A percentile compares a stretch with the other conserved stretches of the same genome.
Evolutionary conservation across 1,140 invertebrate genomes (phyloP).

Genomic region (Zelostemma sp.): DNA sequence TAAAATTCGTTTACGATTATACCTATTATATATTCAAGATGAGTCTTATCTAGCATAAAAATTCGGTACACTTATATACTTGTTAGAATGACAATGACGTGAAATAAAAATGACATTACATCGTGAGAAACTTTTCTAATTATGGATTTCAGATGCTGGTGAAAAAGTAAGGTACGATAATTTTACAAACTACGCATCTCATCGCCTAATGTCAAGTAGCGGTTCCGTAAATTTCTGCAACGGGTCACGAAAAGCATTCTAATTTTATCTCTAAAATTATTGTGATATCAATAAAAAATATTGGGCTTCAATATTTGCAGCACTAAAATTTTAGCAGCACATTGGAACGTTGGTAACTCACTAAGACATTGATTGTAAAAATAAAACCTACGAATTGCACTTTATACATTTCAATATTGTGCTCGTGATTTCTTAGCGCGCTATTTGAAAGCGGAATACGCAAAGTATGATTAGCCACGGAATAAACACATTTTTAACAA

Average conservation of each 20-base stretch:
- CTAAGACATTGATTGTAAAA: no score
- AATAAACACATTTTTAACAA: no score
- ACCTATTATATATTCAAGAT: slow-evolving; percentile 2
- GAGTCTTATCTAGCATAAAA: slow-evolving; percentile 33
- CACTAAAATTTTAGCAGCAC: not conserved
- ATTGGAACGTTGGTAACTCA: not conserved
- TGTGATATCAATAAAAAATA: not conserved
- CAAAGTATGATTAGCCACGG: no score
- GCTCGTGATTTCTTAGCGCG: no score
- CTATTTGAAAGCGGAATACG: no score
- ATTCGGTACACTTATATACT: slow-evolving; percentile 27
- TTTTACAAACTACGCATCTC: not conserved
- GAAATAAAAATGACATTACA: slow-evolving; percentile 18
- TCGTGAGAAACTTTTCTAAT: not conserved
- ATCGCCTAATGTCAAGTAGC: not conserved
- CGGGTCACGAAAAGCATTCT: not conserved
- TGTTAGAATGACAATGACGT: slow-evolving; percentile 27
- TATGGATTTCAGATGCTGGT: slow-evolving; percentile 14
- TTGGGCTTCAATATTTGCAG: not conserved
- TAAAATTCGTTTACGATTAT: slow-evolving; percentile 26
- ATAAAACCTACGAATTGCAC: no score
- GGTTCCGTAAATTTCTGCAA: not conserved
- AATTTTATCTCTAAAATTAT: not conserved
- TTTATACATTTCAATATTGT: no score
- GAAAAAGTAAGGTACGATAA: slow-evolving; percentile 4